phyloP scores from a whole-genome alignment of 2,888 invertebrate species.

The Spodoptera littoralis region DNA sequence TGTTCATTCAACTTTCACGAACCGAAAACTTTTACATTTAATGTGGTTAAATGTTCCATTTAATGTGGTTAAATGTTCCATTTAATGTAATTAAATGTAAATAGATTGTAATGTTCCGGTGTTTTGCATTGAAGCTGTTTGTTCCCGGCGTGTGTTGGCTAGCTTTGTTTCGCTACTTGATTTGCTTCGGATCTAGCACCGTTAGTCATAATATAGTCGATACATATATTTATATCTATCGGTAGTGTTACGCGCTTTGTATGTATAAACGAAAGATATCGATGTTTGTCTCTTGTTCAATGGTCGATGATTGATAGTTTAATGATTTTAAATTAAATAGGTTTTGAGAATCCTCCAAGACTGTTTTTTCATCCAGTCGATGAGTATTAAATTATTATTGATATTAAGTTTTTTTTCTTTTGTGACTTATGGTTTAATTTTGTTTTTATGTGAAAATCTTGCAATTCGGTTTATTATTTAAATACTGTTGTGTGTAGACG shows the following conservation, averaged over 20 bases:
- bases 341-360: too few species aligned
- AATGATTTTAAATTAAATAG: background rate
- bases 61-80: too few species aligned
- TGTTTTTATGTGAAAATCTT: too few species aligned
- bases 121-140: background rate
- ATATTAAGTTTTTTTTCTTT: too few species aligned
- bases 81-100: background rate
- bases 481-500: too few species aligned
- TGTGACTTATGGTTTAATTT: too few species aligned
- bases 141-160: slow-evolving; percentile 45
- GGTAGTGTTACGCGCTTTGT: slow-evolving; percentile 76
- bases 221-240: slow-evolving; percentile 68
- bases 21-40: too few species aligned
- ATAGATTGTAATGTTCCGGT: background rate
- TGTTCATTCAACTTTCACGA: too few species aligned
- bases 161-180: slow-evolving; percentile 63
- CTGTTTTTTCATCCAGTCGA: too few species aligned
- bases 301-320: slow-evolving; percentile 22
- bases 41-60: too few species aligned
- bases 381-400: too few species aligned
- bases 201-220: slow-evolving; percentile 73
- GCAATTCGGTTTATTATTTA: too few species aligned
- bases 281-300: slow-evolving; percentile 60
- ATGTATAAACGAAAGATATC: slow-evolving; percentile 67
- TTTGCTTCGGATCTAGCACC: slow-evolving; percentile 72